A percentile compares a stretch with the other conserved stretches of the same genome.
Evolutionary conservation across 2,888 invertebrate genomes (phyloP).

Genomic region (Entomobrya multifasciata): DNA sequence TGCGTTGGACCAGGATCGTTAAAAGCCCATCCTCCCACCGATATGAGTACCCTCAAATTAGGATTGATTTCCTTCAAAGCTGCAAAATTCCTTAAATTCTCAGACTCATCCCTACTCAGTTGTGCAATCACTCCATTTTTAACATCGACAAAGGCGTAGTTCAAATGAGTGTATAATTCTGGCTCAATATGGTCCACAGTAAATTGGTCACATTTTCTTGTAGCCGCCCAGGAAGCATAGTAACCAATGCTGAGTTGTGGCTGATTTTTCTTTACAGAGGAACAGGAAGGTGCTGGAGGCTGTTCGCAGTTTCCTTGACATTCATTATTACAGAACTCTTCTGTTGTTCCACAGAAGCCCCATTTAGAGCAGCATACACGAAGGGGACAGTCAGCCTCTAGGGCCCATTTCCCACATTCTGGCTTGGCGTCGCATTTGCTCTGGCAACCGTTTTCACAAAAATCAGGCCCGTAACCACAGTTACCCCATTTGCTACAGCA

Average conservation of each 20-base stretch:
- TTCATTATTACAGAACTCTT: slow-evolving; percentile 61
- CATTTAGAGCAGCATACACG: slow-evolving; percentile 63
- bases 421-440: slow-evolving; percentile 64
- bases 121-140: slow-evolving; percentile 50
- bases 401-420: slow-evolving; percentile 60
- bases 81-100: slow-evolving; percentile 43
- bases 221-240: slow-evolving; percentile 63
- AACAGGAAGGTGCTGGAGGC: slow-evolving; percentile 52
- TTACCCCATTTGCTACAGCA: slow-evolving; percentile 68
- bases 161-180: slow-evolving; percentile 61
- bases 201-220: slow-evolving; percentile 51
- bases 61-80: slow-evolving; percentile 61
- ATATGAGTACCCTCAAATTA: slow-evolving; percentile 46
- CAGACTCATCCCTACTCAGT: not conserved
- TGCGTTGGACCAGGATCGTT: slow-evolving; percentile 62
- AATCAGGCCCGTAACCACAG: slow-evolving; percentile 69
- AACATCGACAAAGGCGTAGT: slow-evolving; percentile 64
- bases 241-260: slow-evolving; percentile 58
- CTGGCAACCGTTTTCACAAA: slow-evolving; percentile 63
- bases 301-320: slow-evolving; percentile 67
- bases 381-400: slow-evolving; percentile 55
- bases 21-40: slow-evolving; percentile 69
- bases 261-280: not conserved
- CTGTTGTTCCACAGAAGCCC: slow-evolving; percentile 68
- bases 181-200: slow-evolving; percentile 64